Conservation (phyloP, 2,888 invertebrate species). For the Empis stercorea region DNA sequence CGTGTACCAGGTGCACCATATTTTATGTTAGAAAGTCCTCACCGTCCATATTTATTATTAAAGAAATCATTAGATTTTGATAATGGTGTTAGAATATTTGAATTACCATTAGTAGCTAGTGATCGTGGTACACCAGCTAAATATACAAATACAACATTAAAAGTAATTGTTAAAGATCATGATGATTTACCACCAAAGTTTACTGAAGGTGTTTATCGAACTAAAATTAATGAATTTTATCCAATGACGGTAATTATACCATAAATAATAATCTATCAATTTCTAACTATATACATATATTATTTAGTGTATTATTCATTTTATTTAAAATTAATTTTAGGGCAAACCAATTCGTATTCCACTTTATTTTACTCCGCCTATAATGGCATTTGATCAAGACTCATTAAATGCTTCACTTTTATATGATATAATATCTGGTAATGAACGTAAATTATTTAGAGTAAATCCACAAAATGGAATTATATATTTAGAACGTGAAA, state of each 20-base stretch:
- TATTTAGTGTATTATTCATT: neutral
- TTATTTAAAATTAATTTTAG: constrained; percentile 35
- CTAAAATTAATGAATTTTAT: constrained; percentile 70
- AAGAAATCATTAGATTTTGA: constrained; percentile 67
- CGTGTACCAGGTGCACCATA: constrained; percentile 28
- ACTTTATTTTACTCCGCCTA: constrained; percentile 55
- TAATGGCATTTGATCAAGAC: constrained; percentile 71
- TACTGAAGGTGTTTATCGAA: constrained; percentile 63
- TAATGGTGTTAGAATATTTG: constrained; percentile 62
- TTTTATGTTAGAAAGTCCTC: constrained; percentile 68
- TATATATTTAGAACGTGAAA: constrained; percentile 63
- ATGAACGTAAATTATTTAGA: constrained; percentile 62
- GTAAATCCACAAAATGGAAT: constrained; percentile 62
- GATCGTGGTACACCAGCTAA: constrained; percentile 71
- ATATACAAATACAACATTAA: constrained; percentile 58
- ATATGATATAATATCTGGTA: constrained; percentile 70
- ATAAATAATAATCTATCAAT: neutral
- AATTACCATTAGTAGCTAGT: constrained; percentile 60
- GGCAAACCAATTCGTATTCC: constrained; percentile 58
- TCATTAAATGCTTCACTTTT: constrained; percentile 60
- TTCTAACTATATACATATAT: neutral
- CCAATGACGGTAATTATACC: constrained; percentile 55
- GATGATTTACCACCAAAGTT: constrained; percentile 76
- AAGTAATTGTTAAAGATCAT: constrained; percentile 58
- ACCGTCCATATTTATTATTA: constrained; percentile 61